Evolutionary conservation across 2,797 vertebrate genomes (phyloP), one percentile per base, ranked within the genome.

Genomic region (Harpagifer antarcticus): DNA sequence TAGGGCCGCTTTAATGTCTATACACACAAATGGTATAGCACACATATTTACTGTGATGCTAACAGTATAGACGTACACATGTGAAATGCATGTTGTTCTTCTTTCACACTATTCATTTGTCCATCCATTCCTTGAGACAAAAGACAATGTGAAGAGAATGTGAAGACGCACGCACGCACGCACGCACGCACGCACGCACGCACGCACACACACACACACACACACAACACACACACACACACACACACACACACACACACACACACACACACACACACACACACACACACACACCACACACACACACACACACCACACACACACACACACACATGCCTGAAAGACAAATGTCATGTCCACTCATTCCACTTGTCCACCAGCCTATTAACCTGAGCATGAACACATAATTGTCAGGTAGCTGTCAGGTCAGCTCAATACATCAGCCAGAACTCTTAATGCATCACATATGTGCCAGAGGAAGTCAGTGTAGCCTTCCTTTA

Each of bases 261-360:
- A 47, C 40, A 69, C n/a, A 45, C 12, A 70, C 14, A 70, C 20
- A 52, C 9, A 49, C 8, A 54, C 17, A 40, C 52, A 65, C 48
- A 33, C n/a, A 48, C 17, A 40, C 11, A 56, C 54, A 53, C 12
- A 33, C 37, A 58, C 59, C n/a, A 44, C 23, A 57, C 20, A 68
- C 7, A 20, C 14, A 54, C 52, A 56, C 54, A 53, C 12, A 33
- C 37, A 58, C 59, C 59, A 44, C 23, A 57, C 20, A 68, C 7
- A 53, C 1, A 50, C 33, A 52, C 50, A 53, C 7, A 60, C 0
- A 40, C 20, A 42, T 5, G 47, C 76, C 82, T 71, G 47, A 33
- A 47, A 84, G 82, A 74, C 71, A 85, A 58, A 81, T 68, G 77
- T 77, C 72, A 67, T 44, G 63, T 87, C 76, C 76, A 31, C 63